A percentile compares a stretch with the other conserved stretches of the same genome.
Conservation (phyloP, 2,113 vertebrate genomes). For the Nannospalax galili region DNA sequence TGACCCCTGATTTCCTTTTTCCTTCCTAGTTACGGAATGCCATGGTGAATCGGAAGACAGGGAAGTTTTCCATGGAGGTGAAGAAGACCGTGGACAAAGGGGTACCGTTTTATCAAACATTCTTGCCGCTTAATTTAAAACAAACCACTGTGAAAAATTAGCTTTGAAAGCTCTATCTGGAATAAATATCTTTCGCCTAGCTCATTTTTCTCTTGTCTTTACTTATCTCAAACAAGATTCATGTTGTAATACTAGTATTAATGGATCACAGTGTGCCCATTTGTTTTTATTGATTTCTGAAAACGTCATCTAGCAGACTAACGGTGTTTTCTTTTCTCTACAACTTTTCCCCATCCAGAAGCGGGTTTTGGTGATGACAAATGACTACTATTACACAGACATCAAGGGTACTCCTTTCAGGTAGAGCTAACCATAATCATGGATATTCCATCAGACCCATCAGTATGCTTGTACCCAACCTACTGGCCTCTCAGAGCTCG, state of each 20-base stretch:
- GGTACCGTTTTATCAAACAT: conserved; percentile 87
- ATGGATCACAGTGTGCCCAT: conserved; percentile 74
- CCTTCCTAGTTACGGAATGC: conserved; percentile 93
- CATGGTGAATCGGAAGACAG: conserved; percentile 99
- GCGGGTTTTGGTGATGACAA: conserved; percentile 97
- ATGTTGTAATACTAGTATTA: conserved; percentile 77
- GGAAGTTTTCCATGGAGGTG: conserved; percentile 98
- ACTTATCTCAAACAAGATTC: conserved; percentile 79
- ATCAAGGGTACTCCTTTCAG: conserved; percentile 99
- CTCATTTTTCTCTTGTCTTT: conserved; percentile 78
- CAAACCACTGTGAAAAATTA: conserved; percentile 69
- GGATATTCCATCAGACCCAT: conserved; percentile 82
- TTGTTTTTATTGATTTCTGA: conserved; percentile 79
- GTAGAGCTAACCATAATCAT: conserved; percentile 89
- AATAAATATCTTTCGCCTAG: conserved; percentile 66
- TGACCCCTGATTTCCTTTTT: conserved; percentile 52
- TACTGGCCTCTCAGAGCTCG: conserved; percentile 85
- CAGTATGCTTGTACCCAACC: conserved; percentile 83
- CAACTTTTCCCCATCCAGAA: conserved; percentile 90
- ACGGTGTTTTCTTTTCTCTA: conserved; percentile 81
- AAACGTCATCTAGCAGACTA: conserved; percentile 80
- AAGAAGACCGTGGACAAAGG: conserved; percentile 99
- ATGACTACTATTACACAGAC: conserved; percentile 99
- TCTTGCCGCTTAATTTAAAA: conserved; percentile 78
- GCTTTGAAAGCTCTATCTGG: conserved; percentile 75